Percentiles rank a stretch among this genome's conserved stretches.
These are phyloP conservation scores for Scelioninae gen. 1 DNA, from an alignment of 2,888 invertebrate genomes.

Conservation along the genomic window DNA sequence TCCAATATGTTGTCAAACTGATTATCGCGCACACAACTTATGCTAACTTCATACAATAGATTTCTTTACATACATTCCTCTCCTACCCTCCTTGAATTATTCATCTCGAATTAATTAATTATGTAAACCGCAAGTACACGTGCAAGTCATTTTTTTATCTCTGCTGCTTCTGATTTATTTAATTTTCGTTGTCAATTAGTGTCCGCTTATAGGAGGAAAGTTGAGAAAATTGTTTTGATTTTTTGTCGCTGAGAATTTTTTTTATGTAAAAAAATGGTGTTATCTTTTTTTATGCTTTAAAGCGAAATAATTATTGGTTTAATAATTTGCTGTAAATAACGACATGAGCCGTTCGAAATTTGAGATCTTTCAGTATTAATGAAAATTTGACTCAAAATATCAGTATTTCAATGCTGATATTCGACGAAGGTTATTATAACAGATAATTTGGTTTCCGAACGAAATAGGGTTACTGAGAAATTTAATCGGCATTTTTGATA, in stretches of 20 bases:
- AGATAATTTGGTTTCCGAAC: slow-evolving; percentile 1
- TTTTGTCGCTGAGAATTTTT: no score
- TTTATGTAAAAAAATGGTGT: no score
- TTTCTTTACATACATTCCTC: slow-evolving; percentile 5
- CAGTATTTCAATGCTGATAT: slow-evolving; percentile 2
- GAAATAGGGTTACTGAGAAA: not conserved
- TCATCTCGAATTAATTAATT: slow-evolving; percentile 17
- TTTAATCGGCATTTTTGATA: not conserved
- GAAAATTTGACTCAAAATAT: slow-evolving; percentile 18
- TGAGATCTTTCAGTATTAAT: slow-evolving; percentile 3
- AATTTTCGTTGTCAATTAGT: not conserved
- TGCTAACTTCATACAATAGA: slow-evolving; percentile 29
- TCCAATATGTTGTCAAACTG: slow-evolving; percentile 49
- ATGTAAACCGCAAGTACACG: slow-evolving; percentile 1
- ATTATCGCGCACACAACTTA: slow-evolving; percentile 21
- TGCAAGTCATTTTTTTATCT: not conserved
- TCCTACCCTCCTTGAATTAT: not conserved
- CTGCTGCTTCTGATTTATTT: not conserved
- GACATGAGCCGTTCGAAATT: not conserved
- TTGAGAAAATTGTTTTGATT: no score
- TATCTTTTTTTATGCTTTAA: not conserved
- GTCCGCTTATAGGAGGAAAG: no score
- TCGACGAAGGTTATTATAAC: slow-evolving; percentile 14
- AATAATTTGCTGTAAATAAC: not conserved
- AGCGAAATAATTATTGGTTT: not conserved